A percentile compares a stretch with the other conserved stretches of the same genome.
Evolutionary conservation across 2,113 vertebrate species (phyloP).

Genomic region (Chlamydotis undulata): DNA sequence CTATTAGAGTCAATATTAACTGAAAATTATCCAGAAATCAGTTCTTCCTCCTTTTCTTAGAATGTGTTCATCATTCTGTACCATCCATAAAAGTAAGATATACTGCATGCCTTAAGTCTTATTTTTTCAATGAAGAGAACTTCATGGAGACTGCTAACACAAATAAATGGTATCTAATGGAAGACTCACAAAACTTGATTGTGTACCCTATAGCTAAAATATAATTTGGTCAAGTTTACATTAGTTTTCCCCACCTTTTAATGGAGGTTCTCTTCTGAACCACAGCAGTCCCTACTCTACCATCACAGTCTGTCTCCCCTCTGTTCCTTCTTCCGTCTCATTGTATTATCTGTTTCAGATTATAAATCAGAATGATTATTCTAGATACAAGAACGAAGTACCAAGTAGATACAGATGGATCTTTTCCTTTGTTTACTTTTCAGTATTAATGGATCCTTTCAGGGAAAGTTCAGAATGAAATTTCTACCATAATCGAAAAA

Average conservation of each 20-base stretch:
- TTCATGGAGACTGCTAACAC: background rate
- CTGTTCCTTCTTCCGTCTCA: background rate
- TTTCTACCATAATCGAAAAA: background rate
- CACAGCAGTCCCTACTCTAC: background rate
- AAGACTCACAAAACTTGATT: background rate
- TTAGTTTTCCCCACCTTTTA: background rate
- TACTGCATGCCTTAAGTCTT: background rate
- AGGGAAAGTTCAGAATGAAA: background rate
- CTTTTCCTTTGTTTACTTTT: background rate
- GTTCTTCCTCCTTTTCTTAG: background rate
- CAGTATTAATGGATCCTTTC: background rate
- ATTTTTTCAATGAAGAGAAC: background rate
- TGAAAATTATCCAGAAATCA: background rate
- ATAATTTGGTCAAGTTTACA: background rate
- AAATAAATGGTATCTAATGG: background rate
- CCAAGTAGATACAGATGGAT: background rate
- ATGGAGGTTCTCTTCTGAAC: background rate
- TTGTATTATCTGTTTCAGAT: background rate
- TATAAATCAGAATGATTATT: background rate
- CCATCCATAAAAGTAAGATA: background rate
- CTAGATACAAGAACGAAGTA: background rate
- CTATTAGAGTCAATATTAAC: background rate
- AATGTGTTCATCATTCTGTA: background rate
- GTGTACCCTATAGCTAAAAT: background rate
- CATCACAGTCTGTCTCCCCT: background rate